Percentiles rank a stretch among this genome's conserved stretches.
Conservation (phyloP, 2,113 vertebrate species). For the Trogon melanurus region DNA sequence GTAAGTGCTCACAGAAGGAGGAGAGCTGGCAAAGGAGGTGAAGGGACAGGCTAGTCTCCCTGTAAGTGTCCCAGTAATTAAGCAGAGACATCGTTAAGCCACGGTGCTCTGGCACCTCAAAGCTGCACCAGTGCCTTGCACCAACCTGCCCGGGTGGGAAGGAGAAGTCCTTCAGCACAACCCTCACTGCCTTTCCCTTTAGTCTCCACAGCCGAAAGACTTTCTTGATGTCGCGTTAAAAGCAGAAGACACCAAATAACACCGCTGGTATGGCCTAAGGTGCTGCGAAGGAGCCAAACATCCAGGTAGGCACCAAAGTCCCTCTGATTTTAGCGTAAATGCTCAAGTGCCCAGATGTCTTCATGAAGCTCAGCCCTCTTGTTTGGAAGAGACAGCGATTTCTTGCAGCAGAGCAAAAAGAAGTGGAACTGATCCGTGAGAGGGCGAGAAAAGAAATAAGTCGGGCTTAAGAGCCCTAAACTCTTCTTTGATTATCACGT, state of each 20-base stretch:
- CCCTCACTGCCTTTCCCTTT: neutral
- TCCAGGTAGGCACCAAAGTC: neutral
- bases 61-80: neutral
- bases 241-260: neutral
- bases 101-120: neutral
- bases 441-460: neutral
- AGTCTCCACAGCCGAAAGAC: neutral
- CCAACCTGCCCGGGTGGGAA: rapidly evolving
- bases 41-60: neutral
- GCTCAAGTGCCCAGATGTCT: neutral
- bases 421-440: rapidly evolving
- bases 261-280: neutral
- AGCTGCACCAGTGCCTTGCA: neutral
- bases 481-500: rapidly evolving
- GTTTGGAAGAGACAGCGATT: neutral
- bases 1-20: neutral
- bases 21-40: neutral
- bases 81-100: neutral
- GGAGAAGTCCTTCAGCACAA: neutral
- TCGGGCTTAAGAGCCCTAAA: neutral
- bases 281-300: neutral
- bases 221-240: neutral
- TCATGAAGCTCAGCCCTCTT: neutral
- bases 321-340: neutral
- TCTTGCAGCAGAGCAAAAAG: neutral